Conservation (phyloP, 2,888 invertebrate species). For the Mimas tiliae region DNA sequence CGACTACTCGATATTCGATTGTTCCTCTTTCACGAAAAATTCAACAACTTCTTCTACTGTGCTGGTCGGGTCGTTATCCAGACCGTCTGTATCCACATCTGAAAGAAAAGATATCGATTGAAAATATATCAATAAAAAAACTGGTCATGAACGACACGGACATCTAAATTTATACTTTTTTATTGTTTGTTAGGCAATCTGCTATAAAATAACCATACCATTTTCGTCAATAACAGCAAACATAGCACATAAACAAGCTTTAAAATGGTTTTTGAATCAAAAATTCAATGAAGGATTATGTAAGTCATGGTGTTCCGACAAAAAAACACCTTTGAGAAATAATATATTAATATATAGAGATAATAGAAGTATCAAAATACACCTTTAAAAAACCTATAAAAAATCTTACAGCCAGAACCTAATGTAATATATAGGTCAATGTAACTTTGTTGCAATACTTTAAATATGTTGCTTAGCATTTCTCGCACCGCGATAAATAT, state of each 20-base stretch:
- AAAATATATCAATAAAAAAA: background rate
- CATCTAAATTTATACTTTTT: too few relatives aligned
- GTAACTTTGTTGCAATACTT: constrained; percentile 14
- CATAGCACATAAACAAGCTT: too few relatives aligned
- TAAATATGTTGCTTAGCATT: background rate
- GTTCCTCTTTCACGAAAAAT: constrained; percentile 99
- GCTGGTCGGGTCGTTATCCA: constrained; percentile 93
- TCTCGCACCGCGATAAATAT: background rate
- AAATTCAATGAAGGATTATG: too few relatives aligned
- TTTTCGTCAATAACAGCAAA: too few relatives aligned
- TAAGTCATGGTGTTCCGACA: too few relatives aligned
- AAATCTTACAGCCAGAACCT: background rate
- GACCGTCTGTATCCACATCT: constrained; percentile 97
- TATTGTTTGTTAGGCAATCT: too few relatives aligned
- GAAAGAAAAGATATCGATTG: constrained; percentile 43
- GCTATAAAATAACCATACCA: too few relatives aligned
- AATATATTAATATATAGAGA: background rate
- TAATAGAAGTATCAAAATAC: background rate
- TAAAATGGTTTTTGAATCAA: too few relatives aligned
- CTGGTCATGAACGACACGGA: background rate
- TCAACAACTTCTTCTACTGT: constrained; percentile 98
- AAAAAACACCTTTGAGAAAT: too few relatives aligned
- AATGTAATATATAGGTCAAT: background rate
- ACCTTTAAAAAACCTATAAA: constrained; percentile 1
- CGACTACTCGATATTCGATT: constrained; percentile 90